Percentiles rank a stretch among this genome's conserved stretches.
These are phyloP conservation scores for Eretmochelys imbricata DNA, from an alignment of 2,113 vertebrate genomes.

Conservation along the genomic window DNA sequence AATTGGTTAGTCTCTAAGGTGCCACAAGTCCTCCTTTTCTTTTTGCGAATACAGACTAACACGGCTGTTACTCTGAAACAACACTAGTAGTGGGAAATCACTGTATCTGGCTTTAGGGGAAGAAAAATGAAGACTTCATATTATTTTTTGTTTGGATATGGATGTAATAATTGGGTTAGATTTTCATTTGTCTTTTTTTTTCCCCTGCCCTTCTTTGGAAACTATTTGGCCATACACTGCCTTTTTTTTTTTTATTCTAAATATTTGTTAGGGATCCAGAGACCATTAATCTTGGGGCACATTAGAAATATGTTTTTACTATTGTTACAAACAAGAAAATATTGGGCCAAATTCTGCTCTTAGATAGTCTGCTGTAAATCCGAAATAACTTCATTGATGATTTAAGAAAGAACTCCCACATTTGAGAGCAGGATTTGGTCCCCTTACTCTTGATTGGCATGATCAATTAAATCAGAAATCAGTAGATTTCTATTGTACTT, in stretches of 20 bases:
- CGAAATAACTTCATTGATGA: neutral
- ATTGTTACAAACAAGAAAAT: neutral
- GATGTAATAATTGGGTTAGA: neutral
- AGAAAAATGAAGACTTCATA: neutral
- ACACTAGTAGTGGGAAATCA: neutral
- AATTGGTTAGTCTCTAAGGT: no score
- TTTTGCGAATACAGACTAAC: no score
- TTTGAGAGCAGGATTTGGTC: neutral
- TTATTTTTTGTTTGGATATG: neutral
- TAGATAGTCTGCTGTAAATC: neutral
- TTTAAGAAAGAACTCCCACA: neutral
- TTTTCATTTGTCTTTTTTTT: neutral
- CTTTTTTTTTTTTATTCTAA: neutral
- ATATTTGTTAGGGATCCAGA: neutral
- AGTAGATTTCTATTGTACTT: neutral
- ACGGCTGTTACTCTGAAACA: no score
- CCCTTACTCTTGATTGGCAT: neutral
- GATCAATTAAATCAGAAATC: neutral
- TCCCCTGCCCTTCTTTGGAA: neutral
- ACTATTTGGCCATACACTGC: neutral
- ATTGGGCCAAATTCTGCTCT: neutral
- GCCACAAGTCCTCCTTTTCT: no score
- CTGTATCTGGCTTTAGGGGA: neutral
- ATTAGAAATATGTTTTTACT: neutral
- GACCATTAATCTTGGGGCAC: neutral